Evolutionary conservation across 2,113 vertebrate species (phyloP).

Genomic region (Tyto alba): DNA sequence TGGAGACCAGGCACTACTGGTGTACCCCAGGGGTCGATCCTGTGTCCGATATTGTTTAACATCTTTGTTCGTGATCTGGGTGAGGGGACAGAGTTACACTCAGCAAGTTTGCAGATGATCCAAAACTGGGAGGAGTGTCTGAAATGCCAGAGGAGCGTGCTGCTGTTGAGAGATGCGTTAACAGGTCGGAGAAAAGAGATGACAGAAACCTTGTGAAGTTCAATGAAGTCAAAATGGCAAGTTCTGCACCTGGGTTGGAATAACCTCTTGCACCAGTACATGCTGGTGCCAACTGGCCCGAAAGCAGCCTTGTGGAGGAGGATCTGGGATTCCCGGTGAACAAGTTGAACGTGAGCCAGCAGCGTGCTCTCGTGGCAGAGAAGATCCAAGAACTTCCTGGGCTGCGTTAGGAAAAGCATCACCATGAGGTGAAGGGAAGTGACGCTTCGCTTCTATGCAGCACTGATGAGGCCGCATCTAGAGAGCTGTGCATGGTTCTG

Average conservation of each 20-base stretch:
- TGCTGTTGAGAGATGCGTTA: neutral
- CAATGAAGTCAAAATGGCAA: neutral
- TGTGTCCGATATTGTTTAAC: neutral
- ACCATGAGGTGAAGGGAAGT: neutral
- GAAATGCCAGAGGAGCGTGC: neutral
- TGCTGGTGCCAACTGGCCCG: neutral
- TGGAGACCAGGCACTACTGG: neutral
- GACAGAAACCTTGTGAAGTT: neutral
- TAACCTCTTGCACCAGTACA: neutral
- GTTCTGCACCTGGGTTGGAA: neutral
- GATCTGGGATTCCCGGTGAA: neutral
- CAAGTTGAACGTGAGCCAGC: neutral
- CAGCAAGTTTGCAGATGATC: neutral
- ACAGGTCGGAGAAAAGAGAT: neutral
- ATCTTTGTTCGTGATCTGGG: neutral
- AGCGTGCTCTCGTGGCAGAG: neutral
- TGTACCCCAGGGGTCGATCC: fast-evolving
- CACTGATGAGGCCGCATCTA: neutral
- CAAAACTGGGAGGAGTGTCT: neutral
- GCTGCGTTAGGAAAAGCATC: neutral
- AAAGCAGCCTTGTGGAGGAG: neutral
- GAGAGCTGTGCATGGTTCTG: neutral
- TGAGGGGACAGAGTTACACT: neutral
- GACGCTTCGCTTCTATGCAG: neutral
- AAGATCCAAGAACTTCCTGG: neutral